Evolutionary conservation across 2,888 invertebrate genomes (phyloP).

Genomic region (Mantis religiosa): DNA sequence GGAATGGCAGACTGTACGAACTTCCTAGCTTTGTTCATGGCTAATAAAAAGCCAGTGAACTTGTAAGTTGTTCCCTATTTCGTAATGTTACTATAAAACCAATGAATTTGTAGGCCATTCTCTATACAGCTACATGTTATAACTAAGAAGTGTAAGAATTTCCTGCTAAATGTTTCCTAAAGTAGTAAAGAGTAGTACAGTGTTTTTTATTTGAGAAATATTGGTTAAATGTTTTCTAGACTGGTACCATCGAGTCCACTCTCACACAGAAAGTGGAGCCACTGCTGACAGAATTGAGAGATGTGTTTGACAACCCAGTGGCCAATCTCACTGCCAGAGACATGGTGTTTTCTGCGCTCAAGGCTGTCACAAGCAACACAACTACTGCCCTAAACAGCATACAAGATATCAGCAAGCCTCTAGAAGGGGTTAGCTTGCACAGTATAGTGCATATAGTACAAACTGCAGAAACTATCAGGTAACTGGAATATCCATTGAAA

Average conservation of each 20-base stretch:
- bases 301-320: constrained; percentile 72
- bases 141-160: too few relatives aligned
- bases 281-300: constrained; percentile 66
- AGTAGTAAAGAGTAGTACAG: too few relatives aligned
- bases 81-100: too few relatives aligned
- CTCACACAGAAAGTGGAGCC: constrained; percentile 65
- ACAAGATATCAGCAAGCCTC: constrained; percentile 67
- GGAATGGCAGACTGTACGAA: too few relatives aligned
- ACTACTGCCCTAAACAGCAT: constrained; percentile 71
- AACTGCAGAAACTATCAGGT: constrained; percentile 42
- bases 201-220: neutral
- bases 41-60: too few relatives aligned
- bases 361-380: constrained; percentile 68
- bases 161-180: too few relatives aligned
- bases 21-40: too few relatives aligned
- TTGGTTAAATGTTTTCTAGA: constrained; percentile 48
- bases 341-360: constrained; percentile 64
- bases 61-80: too few relatives aligned
- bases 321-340: constrained; percentile 73
- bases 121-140: too few relatives aligned
- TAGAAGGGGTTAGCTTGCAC: constrained; percentile 62
- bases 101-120: too few relatives aligned
- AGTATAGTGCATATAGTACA: constrained; percentile 37
- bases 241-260: constrained; percentile 70
- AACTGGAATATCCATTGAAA: neutral